Evolutionary conservation across 2,888 invertebrate species (phyloP), one percentile per base, ranked within the genome.

Genomic region (Coelogynopora nodosa): DNA sequence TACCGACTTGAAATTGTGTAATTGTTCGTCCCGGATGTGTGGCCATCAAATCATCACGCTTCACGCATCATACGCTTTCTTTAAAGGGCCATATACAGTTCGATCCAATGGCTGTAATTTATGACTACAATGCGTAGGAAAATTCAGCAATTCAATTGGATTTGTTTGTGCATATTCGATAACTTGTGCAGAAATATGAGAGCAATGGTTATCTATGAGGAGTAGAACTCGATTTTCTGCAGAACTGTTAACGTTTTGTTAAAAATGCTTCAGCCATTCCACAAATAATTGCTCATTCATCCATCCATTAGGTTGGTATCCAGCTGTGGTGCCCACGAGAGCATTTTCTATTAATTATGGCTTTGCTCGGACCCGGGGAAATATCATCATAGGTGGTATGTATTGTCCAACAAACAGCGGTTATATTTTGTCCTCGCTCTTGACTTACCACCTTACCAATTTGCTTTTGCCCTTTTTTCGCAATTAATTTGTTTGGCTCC

Each of bases 11-110:
- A 87, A 89, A 89, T 85, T 91, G 90, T 10, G 88, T 89, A 29
- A 91, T 87, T 5, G 90, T 89, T 89, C 90, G 90, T 13, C 90
- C 90, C 10, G 90, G 89, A 89, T 89, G 87, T 30, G 30, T 31
- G 86, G 88, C 84, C 87, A 90, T 89, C 91, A 91, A 91, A 80
- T 89, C 88, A 88, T 91, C 89, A 89, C 89, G 90, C 0, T 89
- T 90, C n/a, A 88, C 89, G 87, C 89, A 90, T 67, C n/a, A 67
- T 89, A 88, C 31, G 89, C 89, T 10, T 88, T 87, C 86, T 91
- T 90, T 81, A 91, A 90, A 5, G 80, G 80, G 29, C 80, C 80
- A 80, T 80, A 80, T 27, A 80, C 28, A 10, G 80, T 80, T 26
- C 80, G 2, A 80, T 80, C 80, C 28, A 80, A 29, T 23, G 80